Percentiles rank a stretch among this genome's conserved stretches.
phyloP scores from a whole-genome alignment of 2,888 invertebrate genomes.

The Deilephila porcellus region DNA sequence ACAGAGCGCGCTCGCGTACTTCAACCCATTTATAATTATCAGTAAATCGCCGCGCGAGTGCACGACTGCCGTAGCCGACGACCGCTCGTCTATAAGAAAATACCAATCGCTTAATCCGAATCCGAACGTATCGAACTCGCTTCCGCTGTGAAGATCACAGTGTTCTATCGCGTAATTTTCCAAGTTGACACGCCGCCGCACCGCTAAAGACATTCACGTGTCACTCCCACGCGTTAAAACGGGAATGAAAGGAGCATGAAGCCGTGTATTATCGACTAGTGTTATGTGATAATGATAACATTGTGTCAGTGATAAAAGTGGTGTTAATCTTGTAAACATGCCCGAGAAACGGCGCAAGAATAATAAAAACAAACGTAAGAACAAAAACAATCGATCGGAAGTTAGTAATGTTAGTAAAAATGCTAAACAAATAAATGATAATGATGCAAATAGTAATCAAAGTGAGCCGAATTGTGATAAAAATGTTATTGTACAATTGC shows the following conservation, averaged over 20 bases:
- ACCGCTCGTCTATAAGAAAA: conserved; percentile 74
- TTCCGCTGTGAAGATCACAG: conserved; percentile 57
- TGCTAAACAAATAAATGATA: conserved; percentile 39
- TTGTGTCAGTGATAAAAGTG: conserved; percentile 75
- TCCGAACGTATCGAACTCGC: conserved; percentile 57
- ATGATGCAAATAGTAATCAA: not conserved
- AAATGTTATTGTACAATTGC: not conserved
- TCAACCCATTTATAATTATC: conserved; percentile 84
- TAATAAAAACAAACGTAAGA: conserved; percentile 79
- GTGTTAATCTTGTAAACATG: conserved; percentile 64
- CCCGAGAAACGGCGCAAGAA: conserved; percentile 79
- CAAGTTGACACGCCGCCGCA: conserved; percentile 2
- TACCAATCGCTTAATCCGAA: conserved; percentile 64
- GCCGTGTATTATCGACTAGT: conserved; percentile 60
- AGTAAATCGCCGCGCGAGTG: conserved; percentile 82
- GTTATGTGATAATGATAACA: conserved; percentile 66
- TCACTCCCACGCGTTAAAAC: conserved; percentile 72
- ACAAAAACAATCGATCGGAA: conserved; percentile 65
- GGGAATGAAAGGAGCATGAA: conserved; percentile 62
- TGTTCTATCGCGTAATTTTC: conserved; percentile 10
- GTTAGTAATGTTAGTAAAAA: conserved; percentile 54
- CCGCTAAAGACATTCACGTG: conserved; percentile 28
- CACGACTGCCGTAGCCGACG: conserved; percentile 77
- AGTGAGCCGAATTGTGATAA: not conserved
- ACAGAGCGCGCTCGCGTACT: conserved; percentile 79